Conservation (phyloP, 2,113 vertebrate genomes). For the Microtus pennsylvanicus region DNA sequence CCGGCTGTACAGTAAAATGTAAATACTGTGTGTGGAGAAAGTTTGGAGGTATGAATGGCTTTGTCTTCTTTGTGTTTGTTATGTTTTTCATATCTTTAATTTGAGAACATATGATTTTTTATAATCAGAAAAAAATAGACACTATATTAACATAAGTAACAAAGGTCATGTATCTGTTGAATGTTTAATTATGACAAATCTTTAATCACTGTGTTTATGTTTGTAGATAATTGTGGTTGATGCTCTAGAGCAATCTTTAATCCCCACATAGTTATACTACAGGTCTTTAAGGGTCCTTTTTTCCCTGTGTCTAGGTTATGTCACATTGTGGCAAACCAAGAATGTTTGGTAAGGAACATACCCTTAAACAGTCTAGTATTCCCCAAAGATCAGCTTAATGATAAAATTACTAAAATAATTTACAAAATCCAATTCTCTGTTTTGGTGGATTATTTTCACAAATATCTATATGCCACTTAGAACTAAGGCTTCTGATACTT, state of each 20-base stretch:
- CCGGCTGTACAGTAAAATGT: too few species aligned
- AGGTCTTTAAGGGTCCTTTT: neutral
- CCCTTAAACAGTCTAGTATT: neutral
- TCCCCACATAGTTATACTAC: fast-evolving
- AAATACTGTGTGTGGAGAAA: too few species aligned
- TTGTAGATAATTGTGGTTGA: neutral
- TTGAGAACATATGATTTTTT: neutral
- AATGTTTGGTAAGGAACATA: neutral
- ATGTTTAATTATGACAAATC: neutral
- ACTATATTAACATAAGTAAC: neutral
- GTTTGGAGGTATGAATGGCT: too few species aligned
- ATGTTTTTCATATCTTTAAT: neutral
- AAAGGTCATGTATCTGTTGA: neutral
- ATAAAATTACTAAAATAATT: neutral
- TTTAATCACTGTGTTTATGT: neutral
- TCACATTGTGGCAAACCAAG: neutral
- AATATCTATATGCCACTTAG: slow-evolving; percentile 32
- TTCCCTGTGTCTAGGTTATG: neutral
- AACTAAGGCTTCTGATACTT: neutral
- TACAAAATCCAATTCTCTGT: neutral
- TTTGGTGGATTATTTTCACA: neutral
- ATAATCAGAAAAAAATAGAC: neutral
- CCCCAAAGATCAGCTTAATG: neutral
- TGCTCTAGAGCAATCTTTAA: neutral
- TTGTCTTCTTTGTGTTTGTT: neutral